Evolutionary conservation across 2,797 vertebrate species (phyloP), one percentile per base, ranked within the genome.

Genomic region (Pitangus sulphuratus): DNA sequence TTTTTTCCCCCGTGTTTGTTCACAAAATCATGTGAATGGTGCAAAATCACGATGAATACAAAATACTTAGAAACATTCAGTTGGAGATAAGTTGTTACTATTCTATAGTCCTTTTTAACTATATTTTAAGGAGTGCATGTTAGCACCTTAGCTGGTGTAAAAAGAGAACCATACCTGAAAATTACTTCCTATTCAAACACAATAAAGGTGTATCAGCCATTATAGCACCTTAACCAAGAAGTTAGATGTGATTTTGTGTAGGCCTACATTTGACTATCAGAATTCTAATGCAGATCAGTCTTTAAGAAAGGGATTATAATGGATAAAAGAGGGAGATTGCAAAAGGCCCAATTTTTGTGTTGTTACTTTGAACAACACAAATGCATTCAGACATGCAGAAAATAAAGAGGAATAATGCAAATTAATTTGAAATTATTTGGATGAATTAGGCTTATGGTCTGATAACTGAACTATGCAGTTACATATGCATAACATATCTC

Each of bases 341-440:
- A 57, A 80, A 22, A 58, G 9, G 17, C 5, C 6, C 1, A 0
- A 3, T 12, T 84, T 74, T 71, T 19, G 17, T 48, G 25, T 21
- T 64, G 58, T 69, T 79, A 45, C 15, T 81, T 60, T 42, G 47
- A 95, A 61, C 10, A 74, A 15, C 20, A 68, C 11, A 78, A 79
- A 82, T 35, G 31, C 37, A 69, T 40, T 51, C 15, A 87, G 78
- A 45, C 35, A 69, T 0, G 3, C 42, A 75, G 89, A 85, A 93
- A 96, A 89, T 71, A 89, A 85, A 87, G 57, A 78, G 20, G 35
- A 91, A 80, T 28, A 85, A 54, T 33, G 50, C n/a, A 95, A 94
- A 95, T 77, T 77, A 90, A 90, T 93, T 75, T 65, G 13, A 88
- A 96, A 88, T 69, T 69, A 75, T 93, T 94, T 93, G 82, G 82